Conservation (phyloP, 2,797 vertebrate genomes). For the Pterois miles region DNA sequence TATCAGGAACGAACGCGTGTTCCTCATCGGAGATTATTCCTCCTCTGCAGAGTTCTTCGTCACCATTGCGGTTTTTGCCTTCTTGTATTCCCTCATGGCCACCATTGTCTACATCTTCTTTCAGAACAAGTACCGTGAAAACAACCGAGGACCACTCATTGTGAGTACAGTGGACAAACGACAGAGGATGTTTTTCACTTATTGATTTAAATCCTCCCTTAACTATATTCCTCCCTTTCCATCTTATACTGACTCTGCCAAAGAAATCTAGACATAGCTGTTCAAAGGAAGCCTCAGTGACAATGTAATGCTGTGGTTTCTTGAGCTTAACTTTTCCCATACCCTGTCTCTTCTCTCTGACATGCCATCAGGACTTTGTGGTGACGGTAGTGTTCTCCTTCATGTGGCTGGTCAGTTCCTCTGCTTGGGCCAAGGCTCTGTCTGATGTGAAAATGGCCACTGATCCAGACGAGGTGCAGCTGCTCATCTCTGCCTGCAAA, state of each 20-base stretch:
- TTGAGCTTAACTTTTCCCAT: background rate
- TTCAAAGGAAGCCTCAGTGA: background rate
- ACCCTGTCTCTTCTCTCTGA: background rate
- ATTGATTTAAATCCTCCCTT: background rate
- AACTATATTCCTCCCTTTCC: background rate
- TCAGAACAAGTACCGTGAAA: conserved; percentile 95
- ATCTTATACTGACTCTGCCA: background rate
- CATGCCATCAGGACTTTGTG: conserved; percentile 90
- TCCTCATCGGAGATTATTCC: conserved; percentile 93
- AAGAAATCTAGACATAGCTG: background rate
- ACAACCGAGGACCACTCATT: conserved; percentile 93
- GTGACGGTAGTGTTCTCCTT: conserved; percentile 98
- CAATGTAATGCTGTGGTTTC: background rate
- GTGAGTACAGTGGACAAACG: conserved; percentile 83
- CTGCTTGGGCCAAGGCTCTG: conserved; percentile 97
- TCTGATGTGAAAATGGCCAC: conserved; percentile 95
- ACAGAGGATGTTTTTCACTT: background rate
- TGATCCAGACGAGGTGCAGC: conserved; percentile 92
- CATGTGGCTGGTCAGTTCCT: conserved; percentile 97
- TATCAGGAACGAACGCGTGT: conserved; percentile 87
- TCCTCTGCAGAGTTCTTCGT: conserved; percentile 98
- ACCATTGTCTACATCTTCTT: conserved; percentile 96
- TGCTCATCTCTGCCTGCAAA: conserved; percentile 95
- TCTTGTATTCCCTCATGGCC: conserved; percentile 94
- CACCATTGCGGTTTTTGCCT: conserved; percentile 95